phyloP scores from a whole-genome alignment of 2,888 invertebrate genomes.

The Piscicola geometra region DNA sequence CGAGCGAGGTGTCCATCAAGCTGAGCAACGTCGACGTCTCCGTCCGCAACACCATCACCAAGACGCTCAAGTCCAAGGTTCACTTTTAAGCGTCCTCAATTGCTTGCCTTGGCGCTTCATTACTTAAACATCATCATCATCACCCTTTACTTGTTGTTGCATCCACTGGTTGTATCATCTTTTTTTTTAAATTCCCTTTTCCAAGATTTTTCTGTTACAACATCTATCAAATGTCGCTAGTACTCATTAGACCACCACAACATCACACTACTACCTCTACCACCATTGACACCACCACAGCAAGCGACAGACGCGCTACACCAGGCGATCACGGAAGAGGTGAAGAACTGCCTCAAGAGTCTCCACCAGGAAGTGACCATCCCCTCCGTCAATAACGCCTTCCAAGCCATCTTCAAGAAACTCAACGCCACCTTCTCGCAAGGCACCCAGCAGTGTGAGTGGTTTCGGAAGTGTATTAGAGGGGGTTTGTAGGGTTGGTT shows the following conservation, averaged over 20 bases:
- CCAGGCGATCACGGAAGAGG: constrained; percentile 61
- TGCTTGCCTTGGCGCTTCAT: too few relatives aligned
- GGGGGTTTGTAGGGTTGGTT: too few relatives aligned
- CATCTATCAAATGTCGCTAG: not conserved
- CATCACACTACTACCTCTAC: not conserved
- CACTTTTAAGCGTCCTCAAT: not conserved
- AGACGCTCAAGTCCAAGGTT: constrained; percentile 76
- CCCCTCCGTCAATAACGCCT: constrained; percentile 80
- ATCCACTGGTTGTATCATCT: too few relatives aligned
- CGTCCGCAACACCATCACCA: constrained; percentile 73
- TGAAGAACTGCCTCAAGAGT: constrained; percentile 73
- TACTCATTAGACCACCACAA: not conserved
- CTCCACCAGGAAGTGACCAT: constrained; percentile 68
- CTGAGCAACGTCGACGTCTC: constrained; percentile 69
- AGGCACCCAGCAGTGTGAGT: constrained; percentile 84
- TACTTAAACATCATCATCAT: not conserved
- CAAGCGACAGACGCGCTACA: constrained; percentile 69
- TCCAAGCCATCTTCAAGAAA: constrained; percentile 80
- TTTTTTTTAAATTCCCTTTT: too few relatives aligned
- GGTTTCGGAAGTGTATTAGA: too few relatives aligned
- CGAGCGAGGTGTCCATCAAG: constrained; percentile 69
- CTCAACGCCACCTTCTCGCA: constrained; percentile 79
- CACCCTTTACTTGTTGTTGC: not conserved
- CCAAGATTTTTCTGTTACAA: not conserved
- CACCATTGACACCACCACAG: constrained; percentile 56